phyloP scores from a whole-genome alignment of 2,797 vertebrate genomes.

The Gymnoscopelus braueri region DNA sequence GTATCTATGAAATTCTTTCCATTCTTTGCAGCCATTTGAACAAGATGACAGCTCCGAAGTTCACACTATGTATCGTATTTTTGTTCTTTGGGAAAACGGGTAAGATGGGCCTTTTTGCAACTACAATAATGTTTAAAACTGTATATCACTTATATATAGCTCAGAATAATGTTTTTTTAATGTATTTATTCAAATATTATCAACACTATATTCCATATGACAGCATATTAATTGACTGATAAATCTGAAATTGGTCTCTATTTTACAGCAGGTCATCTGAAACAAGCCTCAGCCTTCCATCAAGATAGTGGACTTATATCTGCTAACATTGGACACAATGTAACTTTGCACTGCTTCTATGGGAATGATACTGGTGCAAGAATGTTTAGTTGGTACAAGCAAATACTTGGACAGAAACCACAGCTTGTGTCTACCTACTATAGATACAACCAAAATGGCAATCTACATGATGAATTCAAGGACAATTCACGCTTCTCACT shows the following conservation, averaged over 20 bases:
- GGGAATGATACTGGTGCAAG: not conserved
- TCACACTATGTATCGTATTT: too few species aligned
- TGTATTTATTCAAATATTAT: too few species aligned
- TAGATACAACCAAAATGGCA: not conserved
- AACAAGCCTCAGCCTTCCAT: not conserved
- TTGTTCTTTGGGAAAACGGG: constrained; percentile 1
- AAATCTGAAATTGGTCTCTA: not conserved
- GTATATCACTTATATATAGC: too few species aligned
- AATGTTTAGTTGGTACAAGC: constrained; percentile 49
- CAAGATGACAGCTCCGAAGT: too few species aligned
- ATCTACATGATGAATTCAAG: constrained; percentile 17
- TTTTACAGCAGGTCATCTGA: constrained; percentile 25
- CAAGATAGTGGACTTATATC: constrained; percentile 5
- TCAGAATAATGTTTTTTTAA: too few species aligned
- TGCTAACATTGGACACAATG: not conserved
- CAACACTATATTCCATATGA: not conserved
- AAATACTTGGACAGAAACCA: constrained; percentile 21
- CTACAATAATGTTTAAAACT: too few species aligned
- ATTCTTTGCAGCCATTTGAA: not conserved
- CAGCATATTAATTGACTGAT: not conserved
- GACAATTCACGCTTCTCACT: constrained; percentile 26
- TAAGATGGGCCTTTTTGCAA: constrained; percentile 16
- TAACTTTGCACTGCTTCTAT: constrained; percentile 44
- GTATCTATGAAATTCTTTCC: constrained; percentile 4
- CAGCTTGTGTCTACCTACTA: constrained; percentile 27